Base-by-base conservation (phyloP, 1,140 invertebrate genomes). In the Drosophila pandora region DNA sequence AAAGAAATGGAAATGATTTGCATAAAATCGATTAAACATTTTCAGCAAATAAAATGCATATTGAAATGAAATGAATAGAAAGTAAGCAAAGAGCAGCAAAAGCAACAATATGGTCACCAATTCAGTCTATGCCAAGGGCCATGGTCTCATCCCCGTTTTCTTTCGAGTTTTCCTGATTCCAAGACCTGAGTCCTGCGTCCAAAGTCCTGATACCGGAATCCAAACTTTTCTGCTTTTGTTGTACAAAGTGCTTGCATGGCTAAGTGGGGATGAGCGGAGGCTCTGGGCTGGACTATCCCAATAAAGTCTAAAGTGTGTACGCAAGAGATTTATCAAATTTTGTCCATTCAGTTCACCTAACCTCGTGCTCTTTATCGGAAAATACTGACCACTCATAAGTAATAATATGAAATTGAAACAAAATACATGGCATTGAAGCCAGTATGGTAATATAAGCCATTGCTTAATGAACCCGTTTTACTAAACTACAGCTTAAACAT, bases 11-110 rank as follows among this genome's bases (percentile, higher is more conserved):
- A 81, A 82, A 76, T 85, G 74, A 85, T 85, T 85, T 85, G 79
- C 82, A 85, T 85, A 85, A 85, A 85, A 85, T 85, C 82, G 82
- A 85, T 85, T 82, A 87, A 78, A 71, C 62, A 81, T 81, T 87
- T 87, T 67, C 63, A 62, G 55, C 65, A 82, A 87, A 82, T 87
- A 74, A 87, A 85, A 82, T 82, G 82, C 82, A 85, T 81, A 78
- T 80, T 64, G 63, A 85, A 85, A 72, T 76, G 54, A 73, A 69
- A 79, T 76, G 80, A 76, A 80, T 83, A 82, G 73, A 67, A 64
- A 81, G 58, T 69, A 76, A 76, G 32, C 32, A 22, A 70, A 23
- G 54, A 69, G 61, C 58, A 60, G 41, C 61, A 45, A 61, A 68
- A 71, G 39, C 47, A 65, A 60, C 65, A 58, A 64, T 56, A 43